phyloP scores from a whole-genome alignment of 2,888 invertebrate genomes.

The Sesia bembeciformis region DNA sequence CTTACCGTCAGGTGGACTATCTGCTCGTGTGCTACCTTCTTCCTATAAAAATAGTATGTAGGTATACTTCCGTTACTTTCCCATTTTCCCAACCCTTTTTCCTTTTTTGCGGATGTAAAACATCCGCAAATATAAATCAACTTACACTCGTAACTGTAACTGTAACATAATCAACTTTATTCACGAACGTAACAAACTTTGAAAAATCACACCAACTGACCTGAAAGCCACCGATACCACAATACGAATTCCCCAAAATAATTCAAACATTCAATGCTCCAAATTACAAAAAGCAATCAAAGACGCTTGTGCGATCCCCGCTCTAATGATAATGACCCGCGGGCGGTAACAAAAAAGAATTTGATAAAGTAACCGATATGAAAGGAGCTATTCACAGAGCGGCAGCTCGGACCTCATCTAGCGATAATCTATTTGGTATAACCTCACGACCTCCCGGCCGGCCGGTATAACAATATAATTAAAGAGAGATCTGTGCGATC shows the following conservation, averaged over 20 bases:
- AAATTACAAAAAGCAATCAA: conserved; percentile 62
- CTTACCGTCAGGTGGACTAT: no score
- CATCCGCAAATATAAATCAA: no score
- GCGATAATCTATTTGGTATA: conserved; percentile 72
- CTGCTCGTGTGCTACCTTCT: no score
- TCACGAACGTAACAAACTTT: conserved; percentile 13
- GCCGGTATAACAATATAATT: conserved; percentile 70
- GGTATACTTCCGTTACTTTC: no score
- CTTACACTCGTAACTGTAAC: conserved; percentile 4
- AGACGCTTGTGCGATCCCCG: conserved; percentile 41
- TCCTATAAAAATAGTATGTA: no score
- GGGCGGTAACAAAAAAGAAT: conserved; percentile 40
- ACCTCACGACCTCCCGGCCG: conserved; percentile 61
- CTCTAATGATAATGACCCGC: conserved; percentile 51
- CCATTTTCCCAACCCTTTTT: no score
- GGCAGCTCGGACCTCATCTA: conserved; percentile 51
- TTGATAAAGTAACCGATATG: conserved; percentile 47
- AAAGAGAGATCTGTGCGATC: conserved; percentile 56
- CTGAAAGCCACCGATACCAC: conserved; percentile 33
- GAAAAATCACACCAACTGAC: conserved; percentile 22
- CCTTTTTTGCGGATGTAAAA: no score
- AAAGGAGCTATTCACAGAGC: conserved; percentile 43
- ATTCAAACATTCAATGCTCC: conserved; percentile 50
- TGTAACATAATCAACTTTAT: conserved; percentile 16
- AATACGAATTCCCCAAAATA: conserved; percentile 50